Evolutionary conservation across 2,113 vertebrate species (phyloP).

Genomic region (Ictalurus punctatus): DNA sequence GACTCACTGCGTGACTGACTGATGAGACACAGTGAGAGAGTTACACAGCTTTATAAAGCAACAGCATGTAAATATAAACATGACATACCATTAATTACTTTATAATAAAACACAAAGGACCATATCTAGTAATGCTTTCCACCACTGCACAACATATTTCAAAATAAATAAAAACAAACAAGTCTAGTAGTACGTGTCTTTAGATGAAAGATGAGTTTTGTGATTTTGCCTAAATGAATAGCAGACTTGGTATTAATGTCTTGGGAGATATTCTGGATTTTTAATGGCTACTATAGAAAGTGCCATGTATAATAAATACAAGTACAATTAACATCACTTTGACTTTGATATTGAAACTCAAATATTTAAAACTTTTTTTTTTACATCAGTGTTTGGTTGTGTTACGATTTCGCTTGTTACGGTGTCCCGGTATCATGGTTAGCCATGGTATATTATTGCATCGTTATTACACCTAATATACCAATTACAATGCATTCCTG

Average conservation of each 20-base stretch:
- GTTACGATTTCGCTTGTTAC: background rate
- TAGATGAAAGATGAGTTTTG: background rate
- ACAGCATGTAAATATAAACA: background rate
- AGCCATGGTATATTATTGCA: background rate
- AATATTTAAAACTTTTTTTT: background rate
- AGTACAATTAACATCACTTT: background rate
- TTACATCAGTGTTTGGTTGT: background rate
- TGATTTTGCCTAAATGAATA: background rate
- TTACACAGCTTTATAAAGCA: background rate
- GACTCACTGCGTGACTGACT: background rate
- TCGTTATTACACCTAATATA: background rate
- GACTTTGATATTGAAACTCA: background rate
- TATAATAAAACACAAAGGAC: background rate
- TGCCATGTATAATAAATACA: background rate
- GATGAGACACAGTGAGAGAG: background rate
- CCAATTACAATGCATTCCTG: background rate
- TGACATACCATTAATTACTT: too few species aligned
- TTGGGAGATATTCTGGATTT: background rate
- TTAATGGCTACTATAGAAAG: background rate
- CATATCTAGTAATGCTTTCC: background rate
- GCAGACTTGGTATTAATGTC: background rate
- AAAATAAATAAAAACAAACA: background rate
- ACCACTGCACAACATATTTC: background rate
- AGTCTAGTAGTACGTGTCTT: too few species aligned
- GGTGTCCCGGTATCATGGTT: background rate